Evolutionary conservation across 2,888 invertebrate species (phyloP), one percentile per base, ranked within the genome.

Genomic region (Tryphoninae sp.): DNA sequence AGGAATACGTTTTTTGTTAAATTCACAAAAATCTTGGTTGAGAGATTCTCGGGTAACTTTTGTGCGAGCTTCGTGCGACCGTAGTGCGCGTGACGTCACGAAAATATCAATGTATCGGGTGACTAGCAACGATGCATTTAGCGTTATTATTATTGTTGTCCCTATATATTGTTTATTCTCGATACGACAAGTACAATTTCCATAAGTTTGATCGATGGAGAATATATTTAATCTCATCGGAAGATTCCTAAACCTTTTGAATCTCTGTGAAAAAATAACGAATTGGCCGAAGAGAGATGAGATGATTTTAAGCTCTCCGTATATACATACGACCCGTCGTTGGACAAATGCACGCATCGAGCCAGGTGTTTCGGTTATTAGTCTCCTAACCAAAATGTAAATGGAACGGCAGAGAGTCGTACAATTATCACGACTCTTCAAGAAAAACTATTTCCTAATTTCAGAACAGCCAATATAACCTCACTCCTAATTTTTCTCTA

Each of bases 21-120:
- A 23, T 49, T 55, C 19, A 53, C 2, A 19, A 55, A 23, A 42
- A 49, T 61, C 45, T 13, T 16, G 3, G 4, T 42, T 71, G 82
- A 86, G 45, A 75, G 73, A 85, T 80, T 79, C 83, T 71, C 79
- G 42, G 51, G 72, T 81, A 8, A 77, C 72, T 55, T 74, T 82
- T 84, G 82, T 51, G 81, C 82, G 81, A 86, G 85, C 84, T 74
- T 82, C 84, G 82, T 49, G 81, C 82, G 81, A 86, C 86, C 84
- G 85, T 86, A 86, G 84, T 71, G 77, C 67, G 23, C 22, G 82
- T 86, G 85, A 86, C 86, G 85, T 86, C 84, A 84, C 78, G 71
- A 19, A 80, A 76, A 82, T 80, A 75, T 78, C 80, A 78, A 72
- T 67, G 72, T 77, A 84, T 71, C 71, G 81, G 83, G 83, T 82